Base-by-base conservation (phyloP, 2,888 invertebrate species). In the Caenorhabditis sp. region DNA sequence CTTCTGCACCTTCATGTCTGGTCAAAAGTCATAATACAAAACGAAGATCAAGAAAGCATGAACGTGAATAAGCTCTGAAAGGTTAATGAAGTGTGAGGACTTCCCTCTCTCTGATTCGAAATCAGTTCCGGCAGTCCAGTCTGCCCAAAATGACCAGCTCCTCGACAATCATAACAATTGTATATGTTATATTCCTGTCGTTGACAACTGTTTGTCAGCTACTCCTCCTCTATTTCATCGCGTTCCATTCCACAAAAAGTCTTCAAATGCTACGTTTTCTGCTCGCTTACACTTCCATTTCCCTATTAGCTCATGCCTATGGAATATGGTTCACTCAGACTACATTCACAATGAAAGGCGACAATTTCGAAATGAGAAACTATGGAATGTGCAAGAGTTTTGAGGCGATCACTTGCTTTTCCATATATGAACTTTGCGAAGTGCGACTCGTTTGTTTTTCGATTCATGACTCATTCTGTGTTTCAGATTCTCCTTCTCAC, bases 171-270 rank as follows among this genome's bases (percentile, higher is more conserved):
- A 8, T 40, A 40, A 40, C 40, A 2, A 40, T 13, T 40, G 6
- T 13, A 8, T 40, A 40, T 40, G 2, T 13, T 13, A 40, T 13
- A 13, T 40, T 13, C 13, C 40, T 55, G 3, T 4, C n/a, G 5
- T 4, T 26, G 2, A 13, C 28, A 1, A 28, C 55, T 8, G n/a
- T n/a, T 3, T 28, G 11, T n/a, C 55, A 55, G 6, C 15, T 13
- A 2, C n/a, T 55, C 5, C 55, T 55, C 3, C 55, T 55, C 26
- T 55, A 55, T 8, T 28, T 55, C 15, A 55, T 55, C 28, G n/a
- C 28, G 0, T 55, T 26, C 55, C 28, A 55, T n/a, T 55, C 55
- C 1, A 13, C 55, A 1, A 55, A 55, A 28, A 26, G 55, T 8
- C 1, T 55, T 15, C 55, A 28, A 15, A 3, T 28, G 15, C n/a